Evolutionary conservation across 30 jellyfish, hydroid and myxozoan species (phyloP), one percentile per base, ranked within the genome.

Genomic region (Chrysaora quinquecirrha): DNA sequence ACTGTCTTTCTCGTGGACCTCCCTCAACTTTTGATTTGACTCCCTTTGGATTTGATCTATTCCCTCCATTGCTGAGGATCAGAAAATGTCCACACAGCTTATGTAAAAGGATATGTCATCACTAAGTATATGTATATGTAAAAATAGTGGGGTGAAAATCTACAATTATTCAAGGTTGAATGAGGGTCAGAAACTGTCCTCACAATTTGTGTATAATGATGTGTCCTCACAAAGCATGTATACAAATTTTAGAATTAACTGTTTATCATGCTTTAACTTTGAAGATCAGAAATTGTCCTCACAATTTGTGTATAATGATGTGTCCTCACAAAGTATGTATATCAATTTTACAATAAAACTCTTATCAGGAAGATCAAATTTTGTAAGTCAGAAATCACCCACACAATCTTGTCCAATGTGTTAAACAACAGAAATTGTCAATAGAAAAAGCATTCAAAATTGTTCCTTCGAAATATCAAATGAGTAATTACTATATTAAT

Each of bases 251-350:
- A 52, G 68, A 52, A 9, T 3, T 4, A 52, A 52, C 24, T 20
- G 6, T 20, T 52, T 52, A 20, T 52, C 29, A 19, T 10, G 68
- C 24, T 52, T 3, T 2, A 52, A 3, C 19, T 16, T 52, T 52
- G 12, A 52, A 52, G 29, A 20, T 52, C 54, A 38, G n/a, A n/a
- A n/a, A n/a, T 38, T 38, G 54, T 38, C 54, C 54, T 38, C 54
- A 38, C 54, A 38, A 38, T 38, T 38, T 38, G 6, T 38, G 54
- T 38, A 38, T 38, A 38, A 38, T 38, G 6, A 3, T 52, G 68
- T 52, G 68, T 52, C 68, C 68, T 52, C 68, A 52, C 68, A 52
- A 52, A 25, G 29, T 52, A 52, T 52, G 19, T 16, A 16, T 52
- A 52, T 3, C 9, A 10, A 16, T 16, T 2, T 52, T 52, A 52